Percentiles rank a stretch among this genome's conserved stretches.
phyloP scores from a whole-genome alignment of 1,140 invertebrate genomes.

The Probaryconus sp. region DNA sequence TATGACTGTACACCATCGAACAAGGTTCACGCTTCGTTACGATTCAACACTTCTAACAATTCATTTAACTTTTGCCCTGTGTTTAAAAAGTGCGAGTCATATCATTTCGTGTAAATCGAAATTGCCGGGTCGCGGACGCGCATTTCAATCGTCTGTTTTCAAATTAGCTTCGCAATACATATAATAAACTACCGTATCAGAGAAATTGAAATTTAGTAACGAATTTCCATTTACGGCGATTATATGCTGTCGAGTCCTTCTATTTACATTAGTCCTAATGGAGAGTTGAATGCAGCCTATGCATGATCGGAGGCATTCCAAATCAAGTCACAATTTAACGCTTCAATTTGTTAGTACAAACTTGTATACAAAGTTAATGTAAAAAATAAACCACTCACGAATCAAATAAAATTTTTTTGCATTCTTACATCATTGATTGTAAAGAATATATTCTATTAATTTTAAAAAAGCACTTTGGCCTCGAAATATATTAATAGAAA shows the following conservation, averaged over 20 bases:
- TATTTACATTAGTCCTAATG: conserved; percentile 51
- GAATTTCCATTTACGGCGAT: conserved; percentile 40
- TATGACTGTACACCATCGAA: conserved; percentile 40
- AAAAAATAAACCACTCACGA: neutral
- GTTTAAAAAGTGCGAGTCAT: no score
- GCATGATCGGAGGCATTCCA: conserved; percentile 34
- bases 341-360: no score
- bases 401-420: no score
- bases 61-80: conserved; percentile 16
- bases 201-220: conserved; percentile 45
- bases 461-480: no score
- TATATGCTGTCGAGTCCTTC: conserved; percentile 28
- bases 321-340: no score
- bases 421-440: no score
- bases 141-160: conserved; percentile 1
- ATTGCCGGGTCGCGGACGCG: no score
- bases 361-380: conserved; percentile 11
- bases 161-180: neutral
- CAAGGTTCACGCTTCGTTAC: conserved; percentile 30
- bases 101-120: no score
- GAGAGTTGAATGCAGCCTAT: conserved; percentile 37
- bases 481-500: no score
- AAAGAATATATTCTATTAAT: no score
- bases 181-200: conserved; percentile 19
- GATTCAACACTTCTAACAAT: conserved; percentile 28